Percentiles rank a stretch among this genome's conserved stretches.
phyloP scores from a whole-genome alignment of 64 coral and sea anemone species.

The Trachythela sp. region DNA sequence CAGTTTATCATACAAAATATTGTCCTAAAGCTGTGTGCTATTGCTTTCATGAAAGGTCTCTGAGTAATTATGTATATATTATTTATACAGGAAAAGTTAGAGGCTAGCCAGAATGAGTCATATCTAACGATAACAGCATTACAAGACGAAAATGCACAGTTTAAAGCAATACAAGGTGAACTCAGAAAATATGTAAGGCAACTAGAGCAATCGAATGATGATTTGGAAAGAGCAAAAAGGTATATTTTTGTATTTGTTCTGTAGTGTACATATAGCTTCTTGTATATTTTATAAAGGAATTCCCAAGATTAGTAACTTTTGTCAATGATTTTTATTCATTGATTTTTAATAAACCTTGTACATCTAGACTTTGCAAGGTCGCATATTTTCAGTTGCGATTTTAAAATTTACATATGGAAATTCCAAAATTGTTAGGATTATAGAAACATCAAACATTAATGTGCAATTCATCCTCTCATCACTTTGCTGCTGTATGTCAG shows the following conservation, averaged over 20 bases:
- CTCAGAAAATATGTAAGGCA: slow-evolving; percentile 96
- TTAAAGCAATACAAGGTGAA: slow-evolving; percentile 91
- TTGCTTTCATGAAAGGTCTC: neutral
- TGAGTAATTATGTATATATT: neutral
- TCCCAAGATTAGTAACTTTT: no score
- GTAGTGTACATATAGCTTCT: no score
- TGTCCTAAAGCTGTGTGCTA: neutral
- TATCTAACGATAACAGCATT: slow-evolving; percentile 92
- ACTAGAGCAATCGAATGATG: slow-evolving; percentile 95
- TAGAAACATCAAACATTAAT: neutral
- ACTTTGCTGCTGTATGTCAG: no score
- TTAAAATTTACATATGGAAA: neutral
- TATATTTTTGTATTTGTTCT: no score
- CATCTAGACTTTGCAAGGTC: no score
- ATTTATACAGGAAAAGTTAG: slow-evolving; percentile 78
- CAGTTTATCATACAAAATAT: neutral
- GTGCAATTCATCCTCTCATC: no score
- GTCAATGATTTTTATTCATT: no score
- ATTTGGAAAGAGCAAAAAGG: slow-evolving; percentile 99
- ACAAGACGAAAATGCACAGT: slow-evolving; percentile 92
- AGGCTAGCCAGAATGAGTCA: slow-evolving; percentile 92
- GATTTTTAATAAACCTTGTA: no score
- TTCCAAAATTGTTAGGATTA: neutral
- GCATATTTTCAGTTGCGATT: neutral
- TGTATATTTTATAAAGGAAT: no score